A percentile compares a stretch with the other conserved stretches of the same genome.
phyloP scores from a whole-genome alignment of 2,888 invertebrate genomes.

The Tinea semifulvella region DNA sequence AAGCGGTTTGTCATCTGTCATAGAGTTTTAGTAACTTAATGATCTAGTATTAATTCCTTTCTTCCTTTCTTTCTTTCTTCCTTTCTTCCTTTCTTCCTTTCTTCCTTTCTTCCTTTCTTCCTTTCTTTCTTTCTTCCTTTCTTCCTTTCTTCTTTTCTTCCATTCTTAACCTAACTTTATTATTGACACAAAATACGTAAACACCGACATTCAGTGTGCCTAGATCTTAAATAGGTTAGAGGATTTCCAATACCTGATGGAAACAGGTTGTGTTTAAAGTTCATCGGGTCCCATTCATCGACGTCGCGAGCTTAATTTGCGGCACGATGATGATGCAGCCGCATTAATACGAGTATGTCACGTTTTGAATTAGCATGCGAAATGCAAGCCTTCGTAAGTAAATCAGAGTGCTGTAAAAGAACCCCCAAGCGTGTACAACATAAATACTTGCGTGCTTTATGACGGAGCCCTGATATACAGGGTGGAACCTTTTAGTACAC shows the following conservation, averaged over 20 bases:
- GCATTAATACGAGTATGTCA: constrained; percentile 44
- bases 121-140: no score
- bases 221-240: no score
- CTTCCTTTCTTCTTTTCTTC: no score
- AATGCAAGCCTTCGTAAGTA: constrained; percentile 24
- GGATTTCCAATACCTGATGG: neutral
- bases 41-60: no score
- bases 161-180: no score
- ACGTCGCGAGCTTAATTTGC: constrained; percentile 12
- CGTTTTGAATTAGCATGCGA: constrained; percentile 37
- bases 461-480: neutral
- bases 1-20: no score
- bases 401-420: constrained; percentile 22
- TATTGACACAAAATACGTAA: no score
- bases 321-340: constrained; percentile 18
- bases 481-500: neutral
- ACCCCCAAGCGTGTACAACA: constrained; percentile 26
- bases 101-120: no score
- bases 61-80: no score
- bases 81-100: no score
- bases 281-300: neutral
- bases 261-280: constrained; percentile 3
- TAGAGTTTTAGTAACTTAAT: no score
- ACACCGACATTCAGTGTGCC: no score
- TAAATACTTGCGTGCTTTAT: constrained; percentile 9